A percentile compares a stretch with the other conserved stretches of the same genome.
phyloP scores from a whole-genome alignment of 2,797 vertebrate genomes.

The Ataeniobius toweri region DNA sequence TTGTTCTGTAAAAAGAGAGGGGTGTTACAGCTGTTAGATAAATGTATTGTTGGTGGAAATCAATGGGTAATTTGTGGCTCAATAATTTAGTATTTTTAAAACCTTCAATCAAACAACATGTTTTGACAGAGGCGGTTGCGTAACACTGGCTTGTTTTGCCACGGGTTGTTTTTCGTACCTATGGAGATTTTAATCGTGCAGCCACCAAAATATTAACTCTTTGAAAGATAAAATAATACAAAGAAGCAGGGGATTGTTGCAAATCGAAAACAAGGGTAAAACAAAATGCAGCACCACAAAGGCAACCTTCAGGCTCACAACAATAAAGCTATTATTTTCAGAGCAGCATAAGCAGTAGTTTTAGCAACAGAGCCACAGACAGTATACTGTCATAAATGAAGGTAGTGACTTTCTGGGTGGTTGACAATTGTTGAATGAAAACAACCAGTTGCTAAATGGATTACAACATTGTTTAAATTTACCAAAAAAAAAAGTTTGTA shows the following conservation, averaged over 20 bases:
- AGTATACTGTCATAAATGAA: background rate
- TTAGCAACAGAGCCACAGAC: background rate
- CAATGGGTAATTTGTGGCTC: slow-evolving; percentile 18
- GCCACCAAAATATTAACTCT: background rate
- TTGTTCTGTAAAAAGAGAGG: slow-evolving; percentile 17
- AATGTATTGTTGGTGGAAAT: slow-evolving; percentile 31
- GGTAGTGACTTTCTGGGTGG: background rate
- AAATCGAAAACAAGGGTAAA: background rate
- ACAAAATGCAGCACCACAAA: background rate
- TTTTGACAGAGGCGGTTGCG: slow-evolving; percentile 7
- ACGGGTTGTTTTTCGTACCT: background rate
- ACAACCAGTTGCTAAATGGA: background rate
- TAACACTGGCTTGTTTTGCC: background rate
- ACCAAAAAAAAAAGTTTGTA: too few species aligned
- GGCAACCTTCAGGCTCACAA: background rate
- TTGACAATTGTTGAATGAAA: background rate
- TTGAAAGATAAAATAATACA: background rate
- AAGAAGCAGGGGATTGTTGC: background rate
- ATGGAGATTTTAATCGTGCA: slow-evolving; percentile 7
- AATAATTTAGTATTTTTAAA: slow-evolving; percentile 11
- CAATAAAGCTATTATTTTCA: background rate
- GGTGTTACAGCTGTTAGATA: slow-evolving; percentile 26
- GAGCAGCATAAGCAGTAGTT: background rate
- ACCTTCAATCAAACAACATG: slow-evolving; percentile 10
- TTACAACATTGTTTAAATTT: too few species aligned